Evolutionary conservation across 2,797 vertebrate genomes (phyloP).

Genomic region (Crocodylus rhombifer): DNA sequence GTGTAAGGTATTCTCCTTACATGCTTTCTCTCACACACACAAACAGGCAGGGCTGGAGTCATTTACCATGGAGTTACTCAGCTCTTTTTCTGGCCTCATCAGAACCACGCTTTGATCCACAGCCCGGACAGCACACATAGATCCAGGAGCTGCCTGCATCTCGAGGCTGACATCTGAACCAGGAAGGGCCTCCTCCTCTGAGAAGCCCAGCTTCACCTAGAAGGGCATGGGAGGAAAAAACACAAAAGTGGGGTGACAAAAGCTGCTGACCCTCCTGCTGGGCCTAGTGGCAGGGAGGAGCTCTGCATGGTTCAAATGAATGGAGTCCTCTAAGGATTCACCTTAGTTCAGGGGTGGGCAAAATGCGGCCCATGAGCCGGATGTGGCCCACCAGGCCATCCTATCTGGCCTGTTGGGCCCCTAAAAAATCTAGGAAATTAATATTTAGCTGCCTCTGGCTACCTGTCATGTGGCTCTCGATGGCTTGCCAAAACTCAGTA

Average conservation of each 20-base stretch:
- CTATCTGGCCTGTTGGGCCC: too few relatives aligned
- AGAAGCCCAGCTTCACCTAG: slow-evolving; percentile 85
- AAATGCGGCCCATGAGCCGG: too few relatives aligned
- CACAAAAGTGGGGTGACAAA: not conserved
- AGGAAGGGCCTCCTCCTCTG: slow-evolving; percentile 75
- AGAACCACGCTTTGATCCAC: slow-evolving; percentile 83
- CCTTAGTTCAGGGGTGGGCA: too few relatives aligned
- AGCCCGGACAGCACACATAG: slow-evolving; percentile 86
- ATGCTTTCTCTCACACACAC: not conserved
- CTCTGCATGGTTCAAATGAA: not conserved
- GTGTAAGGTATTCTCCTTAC: not conserved
- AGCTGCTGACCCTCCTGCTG: not conserved
- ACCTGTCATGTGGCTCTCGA: too few relatives aligned
- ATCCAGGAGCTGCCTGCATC: slow-evolving; percentile 83
- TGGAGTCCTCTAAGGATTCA: not conserved
- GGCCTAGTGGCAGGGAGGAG: not conserved
- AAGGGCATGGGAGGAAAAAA: not conserved
- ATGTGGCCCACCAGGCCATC: too few relatives aligned
- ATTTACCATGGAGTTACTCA: slow-evolving; percentile 78
- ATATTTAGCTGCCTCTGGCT: too few relatives aligned
- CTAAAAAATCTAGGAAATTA: too few relatives aligned
- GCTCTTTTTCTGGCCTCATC: slow-evolving; percentile 76
- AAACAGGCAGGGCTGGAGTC: not conserved
- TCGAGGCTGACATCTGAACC: slow-evolving; percentile 77
- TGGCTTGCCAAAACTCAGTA: too few relatives aligned